phyloP scores from a whole-genome alignment of 2,797 vertebrate species.

The Chelidonichthys spinosus region DNA sequence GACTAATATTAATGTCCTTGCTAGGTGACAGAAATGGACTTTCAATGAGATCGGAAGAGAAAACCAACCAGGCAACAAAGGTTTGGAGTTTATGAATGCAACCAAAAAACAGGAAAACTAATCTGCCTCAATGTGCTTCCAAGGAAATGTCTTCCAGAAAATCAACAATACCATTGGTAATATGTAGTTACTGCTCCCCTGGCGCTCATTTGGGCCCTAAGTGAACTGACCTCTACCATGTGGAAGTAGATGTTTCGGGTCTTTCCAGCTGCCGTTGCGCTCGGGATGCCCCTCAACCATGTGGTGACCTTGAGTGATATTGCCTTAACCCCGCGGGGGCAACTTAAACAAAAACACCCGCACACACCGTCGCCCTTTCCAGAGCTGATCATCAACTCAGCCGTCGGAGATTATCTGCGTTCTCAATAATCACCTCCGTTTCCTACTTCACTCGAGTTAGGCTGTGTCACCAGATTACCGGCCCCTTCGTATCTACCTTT shows the following conservation, averaged over 20 bases:
- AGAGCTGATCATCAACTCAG: slow-evolving; percentile 41
- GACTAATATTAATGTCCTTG: slow-evolving; percentile 73
- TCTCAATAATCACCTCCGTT: slow-evolving; percentile 68
- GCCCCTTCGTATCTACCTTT: slow-evolving; percentile 83
- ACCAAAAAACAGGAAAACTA: slow-evolving; percentile 35
- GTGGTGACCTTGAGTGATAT: slow-evolving; percentile 62
- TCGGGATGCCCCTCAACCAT: slow-evolving; percentile 42
- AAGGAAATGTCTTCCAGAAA: background rate
- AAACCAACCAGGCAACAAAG: slow-evolving; percentile 49
- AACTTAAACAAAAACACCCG: slow-evolving; percentile 47
- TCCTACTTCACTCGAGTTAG: slow-evolving; percentile 76
- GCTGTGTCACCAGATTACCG: slow-evolving; percentile 80
- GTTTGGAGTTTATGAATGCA: slow-evolving; percentile 48
- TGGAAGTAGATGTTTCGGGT: slow-evolving; percentile 16
- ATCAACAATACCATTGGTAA: background rate
- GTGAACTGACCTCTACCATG: slow-evolving; percentile 24
- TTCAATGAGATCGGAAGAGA: slow-evolving; percentile 81
- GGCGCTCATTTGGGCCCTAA: slow-evolving; percentile 1
- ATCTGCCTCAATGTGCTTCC: background rate
- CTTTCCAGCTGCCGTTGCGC: slow-evolving; percentile 31
- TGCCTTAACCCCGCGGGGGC: slow-evolving; percentile 45
- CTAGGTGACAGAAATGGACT: slow-evolving; percentile 84
- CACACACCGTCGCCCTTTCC: slow-evolving; percentile 31
- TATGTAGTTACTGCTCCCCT: slow-evolving; percentile 4
- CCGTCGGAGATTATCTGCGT: slow-evolving; percentile 37